Evolutionary conservation across 1,140 invertebrate species (phyloP).

Genomic region (Periplaneta americana): DNA sequence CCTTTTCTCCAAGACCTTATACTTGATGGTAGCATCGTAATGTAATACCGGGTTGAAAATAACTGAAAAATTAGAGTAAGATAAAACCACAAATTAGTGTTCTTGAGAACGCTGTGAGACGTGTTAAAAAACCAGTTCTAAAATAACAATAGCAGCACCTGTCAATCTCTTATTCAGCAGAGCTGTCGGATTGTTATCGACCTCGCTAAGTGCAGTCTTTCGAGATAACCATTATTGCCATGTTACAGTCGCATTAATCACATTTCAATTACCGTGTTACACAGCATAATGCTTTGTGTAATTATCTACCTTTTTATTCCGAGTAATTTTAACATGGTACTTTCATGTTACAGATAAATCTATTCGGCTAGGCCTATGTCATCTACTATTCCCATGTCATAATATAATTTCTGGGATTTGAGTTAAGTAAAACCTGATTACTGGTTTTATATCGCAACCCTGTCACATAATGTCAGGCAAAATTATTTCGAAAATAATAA

Average conservation of each 20-base stretch:
- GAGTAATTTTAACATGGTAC: background rate
- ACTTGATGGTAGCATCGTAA: background rate
- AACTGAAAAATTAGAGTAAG: background rate
- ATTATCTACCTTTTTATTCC: no score
- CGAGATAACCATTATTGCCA: background rate
- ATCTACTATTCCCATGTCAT: no score
- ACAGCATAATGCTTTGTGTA: background rate
- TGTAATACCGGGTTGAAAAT: background rate
- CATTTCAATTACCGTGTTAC: background rate
- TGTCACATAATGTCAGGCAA: no score
- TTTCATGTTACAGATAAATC: background rate
- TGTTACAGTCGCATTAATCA: background rate
- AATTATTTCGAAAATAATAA: no score
- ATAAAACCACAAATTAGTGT: background rate
- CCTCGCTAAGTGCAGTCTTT: background rate
- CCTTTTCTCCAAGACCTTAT: background rate
- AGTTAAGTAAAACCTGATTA: no score
- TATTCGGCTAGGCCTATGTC: no score
- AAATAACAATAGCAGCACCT: background rate
- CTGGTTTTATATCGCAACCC: no score
- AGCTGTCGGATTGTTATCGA: background rate
- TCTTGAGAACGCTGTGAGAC: no score
- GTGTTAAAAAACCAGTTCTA: background rate
- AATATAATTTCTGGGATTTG: no score
- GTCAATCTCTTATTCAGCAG: background rate